Conservation (phyloP, 1,140 invertebrate species). For the Patella vulgata region DNA sequence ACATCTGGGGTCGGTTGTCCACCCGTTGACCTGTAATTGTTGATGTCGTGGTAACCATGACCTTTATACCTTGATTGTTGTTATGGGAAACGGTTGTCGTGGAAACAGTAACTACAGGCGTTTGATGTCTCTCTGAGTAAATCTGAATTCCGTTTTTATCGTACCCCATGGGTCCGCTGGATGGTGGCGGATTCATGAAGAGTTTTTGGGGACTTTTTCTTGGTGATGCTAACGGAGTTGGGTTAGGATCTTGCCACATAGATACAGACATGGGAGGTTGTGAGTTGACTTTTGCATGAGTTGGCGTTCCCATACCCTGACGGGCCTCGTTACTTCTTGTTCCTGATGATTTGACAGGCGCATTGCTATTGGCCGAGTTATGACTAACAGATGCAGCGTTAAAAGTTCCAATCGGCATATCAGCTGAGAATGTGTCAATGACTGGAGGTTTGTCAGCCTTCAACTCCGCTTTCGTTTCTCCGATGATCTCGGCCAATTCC, state of each 20-base stretch:
- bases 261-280: too few species aligned
- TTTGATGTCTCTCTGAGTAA: slow-evolving; percentile 7
- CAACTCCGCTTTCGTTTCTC: slow-evolving; percentile 69
- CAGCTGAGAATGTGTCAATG: slow-evolving; percentile 13
- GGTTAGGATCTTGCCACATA: too few species aligned
- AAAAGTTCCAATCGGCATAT: slow-evolving; percentile 37
- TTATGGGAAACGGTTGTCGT: slow-evolving; percentile 27
- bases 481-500: slow-evolving; percentile 86
- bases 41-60: slow-evolving; percentile 20
- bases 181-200: too few species aligned
- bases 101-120: slow-evolving; percentile 14
- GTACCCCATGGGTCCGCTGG: too few species aligned
- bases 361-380: too few species aligned
- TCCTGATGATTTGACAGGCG: too few species aligned
- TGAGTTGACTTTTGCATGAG: too few species aligned
- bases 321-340: too few species aligned
- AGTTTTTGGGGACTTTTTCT: too few species aligned
- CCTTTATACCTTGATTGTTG: slow-evolving; percentile 27
- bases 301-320: too few species aligned
- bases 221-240: too few species aligned
- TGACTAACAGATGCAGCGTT: slow-evolving; percentile 5
- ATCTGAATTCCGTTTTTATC: too few species aligned
- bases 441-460: slow-evolving; percentile 20
- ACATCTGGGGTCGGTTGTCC: slow-evolving; percentile 20
- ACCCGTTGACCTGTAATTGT: slow-evolving; percentile 22